Conservation (phyloP, 2,888 invertebrate species). For the Caenorhabditis virilis region DNA sequence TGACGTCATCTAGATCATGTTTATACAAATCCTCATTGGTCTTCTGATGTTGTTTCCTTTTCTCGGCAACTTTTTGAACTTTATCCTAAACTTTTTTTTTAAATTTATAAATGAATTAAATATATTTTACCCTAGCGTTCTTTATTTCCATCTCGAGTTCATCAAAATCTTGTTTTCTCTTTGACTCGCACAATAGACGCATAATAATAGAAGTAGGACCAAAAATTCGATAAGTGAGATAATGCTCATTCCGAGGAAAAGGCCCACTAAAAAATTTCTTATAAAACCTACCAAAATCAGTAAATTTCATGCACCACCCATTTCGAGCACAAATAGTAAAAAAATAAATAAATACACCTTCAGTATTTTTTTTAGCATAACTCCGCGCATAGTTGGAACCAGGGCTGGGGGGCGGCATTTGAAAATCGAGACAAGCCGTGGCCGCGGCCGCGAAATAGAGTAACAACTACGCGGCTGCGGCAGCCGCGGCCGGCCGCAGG, state of each 20-base stretch:
- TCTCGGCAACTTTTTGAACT: slow-evolving; percentile 19
- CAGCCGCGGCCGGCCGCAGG: too few relatives aligned
- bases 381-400: too few relatives aligned
- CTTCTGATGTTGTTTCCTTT: slow-evolving; percentile 25
- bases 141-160: slow-evolving; percentile 39
- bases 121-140: slow-evolving; percentile 18
- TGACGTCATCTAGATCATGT: slow-evolving; percentile 11
- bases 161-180: slow-evolving; percentile 35
- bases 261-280: too few relatives aligned
- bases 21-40: slow-evolving; percentile 17
- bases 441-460: too few relatives aligned
- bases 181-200: slow-evolving; percentile 46
- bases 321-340: too few relatives aligned
- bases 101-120: not conserved
- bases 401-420: too few relatives aligned
- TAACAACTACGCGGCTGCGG: too few relatives aligned
- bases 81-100: slow-evolving; percentile 10
- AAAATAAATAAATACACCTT: too few relatives aligned
- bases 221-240: slow-evolving; percentile 48
- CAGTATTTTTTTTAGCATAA: too few relatives aligned
- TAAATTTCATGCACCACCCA: too few relatives aligned
- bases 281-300: too few relatives aligned
- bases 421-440: too few relatives aligned
- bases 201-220: slow-evolving; percentile 42
- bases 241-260: slow-evolving; percentile 68